Evolutionary conservation across 2,797 vertebrate genomes (phyloP).

Genomic region (Microhierax caerulescens): DNA sequence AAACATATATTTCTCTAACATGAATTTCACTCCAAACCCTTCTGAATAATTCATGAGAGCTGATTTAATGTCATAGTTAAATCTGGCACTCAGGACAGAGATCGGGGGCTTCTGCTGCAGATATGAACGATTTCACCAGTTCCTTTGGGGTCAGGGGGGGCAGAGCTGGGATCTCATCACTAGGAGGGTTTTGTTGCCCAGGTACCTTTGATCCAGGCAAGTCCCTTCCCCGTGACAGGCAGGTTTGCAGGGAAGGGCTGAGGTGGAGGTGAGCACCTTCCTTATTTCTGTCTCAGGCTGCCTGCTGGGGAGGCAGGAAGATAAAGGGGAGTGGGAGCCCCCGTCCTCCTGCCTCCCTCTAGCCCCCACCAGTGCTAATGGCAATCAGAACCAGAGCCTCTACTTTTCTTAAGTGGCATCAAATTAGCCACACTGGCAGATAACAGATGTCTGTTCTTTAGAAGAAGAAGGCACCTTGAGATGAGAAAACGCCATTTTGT

Average conservation of each 20-base stretch:
- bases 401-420: background rate
- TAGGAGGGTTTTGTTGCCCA: background rate
- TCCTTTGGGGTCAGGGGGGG: background rate
- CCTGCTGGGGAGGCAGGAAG: background rate
- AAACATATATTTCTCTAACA: slow-evolving; percentile 58
- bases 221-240: rapidly evolving
- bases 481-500: background rate
- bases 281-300: background rate
- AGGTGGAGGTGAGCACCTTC: background rate
- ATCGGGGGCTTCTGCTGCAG: background rate
- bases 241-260: background rate
- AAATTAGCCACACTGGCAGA: rapidly evolving
- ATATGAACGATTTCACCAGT: background rate
- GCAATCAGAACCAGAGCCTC: background rate
- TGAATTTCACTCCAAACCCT: slow-evolving; percentile 12
- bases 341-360: rapidly evolving
- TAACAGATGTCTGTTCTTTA: background rate
- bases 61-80: slow-evolving; percentile 59
- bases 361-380: background rate
- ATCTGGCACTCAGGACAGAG: background rate
- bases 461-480: background rate
- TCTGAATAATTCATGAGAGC: slow-evolving; percentile 71
- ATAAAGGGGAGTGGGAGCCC: background rate
- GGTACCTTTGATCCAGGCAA: background rate
- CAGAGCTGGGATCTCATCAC: background rate